Base-by-base conservation (phyloP, 2,888 invertebrate genomes). In the Tipula helvola region DNA sequence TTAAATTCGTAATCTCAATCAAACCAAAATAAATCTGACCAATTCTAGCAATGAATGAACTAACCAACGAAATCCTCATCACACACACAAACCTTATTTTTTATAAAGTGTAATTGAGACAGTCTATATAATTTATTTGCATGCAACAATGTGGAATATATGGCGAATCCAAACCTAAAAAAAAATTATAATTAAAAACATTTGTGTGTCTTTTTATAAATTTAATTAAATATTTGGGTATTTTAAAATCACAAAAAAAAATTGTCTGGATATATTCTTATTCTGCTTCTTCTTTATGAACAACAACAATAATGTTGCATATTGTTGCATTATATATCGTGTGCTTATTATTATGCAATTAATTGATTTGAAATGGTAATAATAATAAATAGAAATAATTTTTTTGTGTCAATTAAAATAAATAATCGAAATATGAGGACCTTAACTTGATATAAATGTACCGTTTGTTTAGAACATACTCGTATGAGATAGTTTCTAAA, bases 181-280 rank as follows among this genome's bases (percentile, higher is more conserved):
- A 57, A 71, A 28, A 71, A 71, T 71, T 71, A 71, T 71, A 71
- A 71, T 71, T 71, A 71, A 71, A 71, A 71, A 71, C 71, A 71
- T 71, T 71, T 71, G 71, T 71, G 71, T 71, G 71, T 71, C n/a
- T n/a, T 71, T 28, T 28, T 71, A 71, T 71, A 71, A 10, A 71
- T 71, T 71, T 71, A 71, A 71, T 71, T 71, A 71, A 71, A 71
- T 71, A 71, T 71, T 71, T 71, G 71, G 71, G 71, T 71, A 71
- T 71, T 71, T 71, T 71, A 71, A 71, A 57, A 57, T 57, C 16
- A 47, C 7, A 57, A 18, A 71, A 71, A 71, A 71, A 28, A 28
- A 28, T 71, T 71, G 71, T 71, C 71, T 71, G 71, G 71, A 28
- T 28, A 10, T 71, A 71, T 28, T 71, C 71, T 18, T 28, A 71